phyloP scores from a whole-genome alignment of 2,888 invertebrate species.

The Drosophila cracens region DNA sequence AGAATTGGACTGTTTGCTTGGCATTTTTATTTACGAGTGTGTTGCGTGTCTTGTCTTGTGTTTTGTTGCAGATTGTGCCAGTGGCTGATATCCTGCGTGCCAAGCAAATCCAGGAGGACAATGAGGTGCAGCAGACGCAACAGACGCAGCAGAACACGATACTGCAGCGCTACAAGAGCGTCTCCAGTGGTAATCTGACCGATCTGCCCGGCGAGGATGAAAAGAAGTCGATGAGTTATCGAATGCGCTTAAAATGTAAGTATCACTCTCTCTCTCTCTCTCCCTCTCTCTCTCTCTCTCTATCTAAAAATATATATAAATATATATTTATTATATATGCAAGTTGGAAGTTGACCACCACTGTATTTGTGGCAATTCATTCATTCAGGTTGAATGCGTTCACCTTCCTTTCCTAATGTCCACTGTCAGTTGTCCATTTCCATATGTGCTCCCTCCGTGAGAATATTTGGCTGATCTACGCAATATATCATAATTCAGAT shows the following conservation, averaged over 20 bases:
- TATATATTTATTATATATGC: neutral
- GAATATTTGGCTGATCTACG: neutral
- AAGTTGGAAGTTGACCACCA: neutral
- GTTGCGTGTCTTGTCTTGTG: slow-evolving; percentile 29
- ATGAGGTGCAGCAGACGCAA: slow-evolving; percentile 69
- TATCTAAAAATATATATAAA: neutral
- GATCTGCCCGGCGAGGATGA: slow-evolving; percentile 82
- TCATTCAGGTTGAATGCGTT: neutral
- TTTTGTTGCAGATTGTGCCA: slow-evolving; percentile 80
- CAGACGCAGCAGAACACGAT: slow-evolving; percentile 66
- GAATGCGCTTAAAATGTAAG: slow-evolving; percentile 82
- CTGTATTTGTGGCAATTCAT: neutral
- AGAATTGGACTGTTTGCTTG: neutral
- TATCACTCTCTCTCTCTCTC: slow-evolving; percentile 6
- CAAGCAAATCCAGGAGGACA: slow-evolving; percentile 81
- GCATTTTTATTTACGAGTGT: slow-evolving; percentile 40
- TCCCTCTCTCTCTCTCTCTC: neutral
- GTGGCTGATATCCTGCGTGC: slow-evolving; percentile 82
- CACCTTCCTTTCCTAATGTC: neutral
- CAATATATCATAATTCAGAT: neutral
- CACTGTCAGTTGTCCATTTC: neutral
- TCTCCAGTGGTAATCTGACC: slow-evolving; percentile 82
- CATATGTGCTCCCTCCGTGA: neutral
- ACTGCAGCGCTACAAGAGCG: slow-evolving; percentile 82
- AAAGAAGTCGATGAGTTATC: slow-evolving; percentile 83